Conservation (phyloP, 2,797 vertebrate species). For the Malacoraja senta region DNA sequence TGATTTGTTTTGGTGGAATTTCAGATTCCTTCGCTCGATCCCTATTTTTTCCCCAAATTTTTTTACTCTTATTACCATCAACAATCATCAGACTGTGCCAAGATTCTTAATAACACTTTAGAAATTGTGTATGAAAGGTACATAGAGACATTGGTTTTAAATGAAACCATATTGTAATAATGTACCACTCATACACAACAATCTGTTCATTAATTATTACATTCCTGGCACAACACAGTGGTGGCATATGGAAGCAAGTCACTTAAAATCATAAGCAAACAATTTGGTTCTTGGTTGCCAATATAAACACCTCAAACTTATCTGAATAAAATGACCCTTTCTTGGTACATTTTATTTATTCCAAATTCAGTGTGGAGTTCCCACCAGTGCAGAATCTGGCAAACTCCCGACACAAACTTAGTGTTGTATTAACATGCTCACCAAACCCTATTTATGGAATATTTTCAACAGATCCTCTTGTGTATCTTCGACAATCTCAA, state of each 20-base stretch:
- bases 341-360: not conserved
- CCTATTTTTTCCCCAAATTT: no score
- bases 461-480: not conserved
- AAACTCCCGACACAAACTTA: not conserved
- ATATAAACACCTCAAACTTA: not conserved
- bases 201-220: not conserved
- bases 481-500: not conserved
- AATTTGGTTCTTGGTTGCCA: not conserved
- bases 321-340: not conserved
- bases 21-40: no score
- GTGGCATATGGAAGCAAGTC: not conserved
- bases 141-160: not conserved
- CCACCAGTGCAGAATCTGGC: not conserved
- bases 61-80: not conserved
- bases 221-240: not conserved
- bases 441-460: not conserved
- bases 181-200: not conserved
- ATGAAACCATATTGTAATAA: not conserved
- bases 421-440: not conserved
- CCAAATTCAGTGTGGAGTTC: not conserved
- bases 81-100: not conserved
- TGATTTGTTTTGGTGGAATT: no score
- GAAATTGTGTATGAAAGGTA: not conserved
- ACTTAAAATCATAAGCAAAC: slow-evolving; percentile 11
- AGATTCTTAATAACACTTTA: not conserved